Base-by-base conservation (phyloP, 2,113 vertebrate species). In the Monarcha castaneiventris region DNA sequence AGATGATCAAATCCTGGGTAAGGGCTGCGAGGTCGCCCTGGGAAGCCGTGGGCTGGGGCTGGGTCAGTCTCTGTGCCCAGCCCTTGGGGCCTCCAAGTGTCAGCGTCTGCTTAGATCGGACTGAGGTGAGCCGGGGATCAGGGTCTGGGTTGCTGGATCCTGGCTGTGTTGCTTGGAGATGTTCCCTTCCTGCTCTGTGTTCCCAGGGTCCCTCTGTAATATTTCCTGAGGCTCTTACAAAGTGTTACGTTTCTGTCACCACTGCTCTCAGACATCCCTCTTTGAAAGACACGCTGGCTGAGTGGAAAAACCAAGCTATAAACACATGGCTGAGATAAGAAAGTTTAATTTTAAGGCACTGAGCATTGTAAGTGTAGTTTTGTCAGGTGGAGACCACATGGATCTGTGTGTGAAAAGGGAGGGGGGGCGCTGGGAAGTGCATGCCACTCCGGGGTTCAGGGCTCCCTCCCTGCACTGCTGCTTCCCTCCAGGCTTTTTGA, bases 361-460 rank as follows among this genome's bases (percentile, higher is more conserved):
- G 32, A 90, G 49, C 32, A 1, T 32, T 78, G 43, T 54, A 90
- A 92, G 30, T 69, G 58, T 54, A 61, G 66, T 46, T 61, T 92
- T 75, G 83, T 87, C 92, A 96, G 88, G 92, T 97, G 94, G 83
- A 90, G 62, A 84, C 88, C 93, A 95, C 94, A 93, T 94, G 92
- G 82, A n/a, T 88, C 39, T 63, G 51, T 5, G 22, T 90, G 82
- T 80, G 79, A 93, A 90, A 95, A 49, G 61, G 61, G 56, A 80
- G 71, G 75, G 41, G 73, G 32, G 33, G 48, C 4, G n/a, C 6
- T 89, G 91, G 64, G 84, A 52, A 84, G 48, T 64, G 63, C 56
- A 30, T 67, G 43, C n/a, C 58, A 20, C 71, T 82, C 66, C 0
- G 5, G 73, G 52, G 41, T 84, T 90, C 69, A 74, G 69, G 55